These are phyloP conservation scores for Parauchenoglanis punctatus DNA, from an alignment of 2,797 vertebrate genomes.

Conservation along the genomic window DNA sequence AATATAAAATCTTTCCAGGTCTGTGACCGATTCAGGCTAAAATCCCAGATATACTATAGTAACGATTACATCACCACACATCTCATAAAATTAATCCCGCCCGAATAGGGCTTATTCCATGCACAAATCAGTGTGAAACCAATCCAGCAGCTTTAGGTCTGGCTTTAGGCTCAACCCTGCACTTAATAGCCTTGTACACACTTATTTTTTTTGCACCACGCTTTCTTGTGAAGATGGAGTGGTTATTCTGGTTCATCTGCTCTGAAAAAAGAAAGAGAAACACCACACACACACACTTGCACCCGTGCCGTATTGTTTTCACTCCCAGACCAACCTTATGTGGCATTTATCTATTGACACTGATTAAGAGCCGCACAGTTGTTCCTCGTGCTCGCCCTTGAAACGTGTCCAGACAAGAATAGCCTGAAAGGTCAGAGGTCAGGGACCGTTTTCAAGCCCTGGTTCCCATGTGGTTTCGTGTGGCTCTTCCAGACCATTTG, in stretches of 20 bases:
- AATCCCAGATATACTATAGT: not conserved
- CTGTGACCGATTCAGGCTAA: not conserved
- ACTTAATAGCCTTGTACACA: not conserved
- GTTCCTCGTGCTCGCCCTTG: slow-evolving; percentile 7
- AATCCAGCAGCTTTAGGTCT: not conserved
- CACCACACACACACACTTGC: not conserved
- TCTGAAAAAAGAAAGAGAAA: slow-evolving; percentile 34
- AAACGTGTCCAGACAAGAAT: slow-evolving; percentile 24
- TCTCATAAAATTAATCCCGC: not conserved
- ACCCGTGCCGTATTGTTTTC: not conserved
- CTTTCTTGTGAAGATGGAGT: not conserved
- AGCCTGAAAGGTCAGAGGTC: slow-evolving; percentile 56
- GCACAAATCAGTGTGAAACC: not conserved
- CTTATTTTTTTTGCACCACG: not conserved
- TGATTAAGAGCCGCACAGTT: slow-evolving; percentile 17
- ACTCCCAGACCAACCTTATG: not conserved
- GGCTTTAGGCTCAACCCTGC: not conserved
- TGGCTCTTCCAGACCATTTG: slow-evolving; percentile 62
- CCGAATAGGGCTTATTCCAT: not conserved
- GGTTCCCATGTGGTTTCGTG: slow-evolving; percentile 49
- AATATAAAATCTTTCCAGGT: not conserved
- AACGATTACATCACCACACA: too few species aligned
- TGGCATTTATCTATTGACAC: slow-evolving; percentile 18
- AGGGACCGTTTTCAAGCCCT: slow-evolving; percentile 41
- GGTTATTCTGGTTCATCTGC: slow-evolving; percentile 43